Evolutionary conservation across 2,888 invertebrate genomes (phyloP), one percentile per base, ranked within the genome.

Genomic region (Anarsia innoxiella): DNA sequence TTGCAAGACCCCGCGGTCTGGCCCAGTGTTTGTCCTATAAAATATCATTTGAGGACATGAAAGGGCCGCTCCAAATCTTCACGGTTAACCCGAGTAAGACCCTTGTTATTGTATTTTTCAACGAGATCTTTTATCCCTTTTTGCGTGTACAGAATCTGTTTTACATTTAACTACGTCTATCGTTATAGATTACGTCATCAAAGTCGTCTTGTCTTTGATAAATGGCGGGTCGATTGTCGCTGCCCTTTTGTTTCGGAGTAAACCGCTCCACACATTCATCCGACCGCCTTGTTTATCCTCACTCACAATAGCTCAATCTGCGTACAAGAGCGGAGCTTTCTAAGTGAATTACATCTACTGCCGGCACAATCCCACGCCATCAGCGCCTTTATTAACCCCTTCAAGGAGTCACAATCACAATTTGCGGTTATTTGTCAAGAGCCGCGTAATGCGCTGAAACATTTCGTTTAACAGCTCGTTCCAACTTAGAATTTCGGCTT

Each of bases 361-460:
- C 51, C 55, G 49, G 45, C 68, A 72, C 72, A 73, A 71, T 75
- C 74, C 70, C 70, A 72, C 75, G 69, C 56, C 67, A 59, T 62
- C 53, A 53, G 51, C 46, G 51, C 53, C 70, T 78, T 76, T 82
- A 83, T 82, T 79, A 83, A 80, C 78, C 82, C 80, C 75, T 83
- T 79, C 77, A 80, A 66, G 67, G 66, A 67, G 65, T 66, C 67
- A 73, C 73, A 80, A 79, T 80, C 65, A 68, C 77, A 79, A 77
- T 78, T 78, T 83, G 80, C 64, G 84, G 83, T 78, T 76, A 66
- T 78, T 78, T 76, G 82, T 71, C 69, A 73, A 64, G 55, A 53
- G 49, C 52, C 60, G 55, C 53, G 56, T 69, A 66, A 68, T 63
- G 59, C 46, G 52, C 37, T 48, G 58, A 58, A 60, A 58, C 59